Percentiles rank a stretch among this genome's conserved stretches.
phyloP scores from a whole-genome alignment of 1,140 invertebrate species.

The Bactericera cockerelli region DNA sequence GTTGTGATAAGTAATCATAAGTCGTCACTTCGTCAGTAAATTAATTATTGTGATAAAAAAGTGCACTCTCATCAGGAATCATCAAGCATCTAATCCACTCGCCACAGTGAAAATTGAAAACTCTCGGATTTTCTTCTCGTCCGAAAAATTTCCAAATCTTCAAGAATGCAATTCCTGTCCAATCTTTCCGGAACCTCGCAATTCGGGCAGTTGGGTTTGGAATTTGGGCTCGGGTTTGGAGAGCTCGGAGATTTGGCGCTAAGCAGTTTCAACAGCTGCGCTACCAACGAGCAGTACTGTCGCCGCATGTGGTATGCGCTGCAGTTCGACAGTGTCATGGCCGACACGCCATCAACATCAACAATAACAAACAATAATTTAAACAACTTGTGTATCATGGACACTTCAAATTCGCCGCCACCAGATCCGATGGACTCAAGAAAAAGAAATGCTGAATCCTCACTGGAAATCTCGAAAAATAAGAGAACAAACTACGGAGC shows the following conservation, averaged over 20 bases:
- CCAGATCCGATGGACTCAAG: constrained; percentile 63
- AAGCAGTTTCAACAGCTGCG: neutral
- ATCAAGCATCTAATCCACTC: too few species aligned
- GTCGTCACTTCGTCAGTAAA: too few species aligned
- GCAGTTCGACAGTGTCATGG: constrained; percentile 16
- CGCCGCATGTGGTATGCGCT: constrained; percentile 18
- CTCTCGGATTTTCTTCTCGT: too few species aligned
- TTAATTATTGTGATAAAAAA: too few species aligned
- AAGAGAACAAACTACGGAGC: constrained; percentile 77
- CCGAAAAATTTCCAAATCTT: too few species aligned
- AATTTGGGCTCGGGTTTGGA: constrained; percentile 12
- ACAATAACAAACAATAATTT: constrained; percentile 13
- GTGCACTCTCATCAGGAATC: too few species aligned
- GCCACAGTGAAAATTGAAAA: too few species aligned
- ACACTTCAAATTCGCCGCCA: constrained; percentile 35
- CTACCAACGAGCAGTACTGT: constrained; percentile 16
- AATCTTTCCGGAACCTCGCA: constrained; percentile 12
- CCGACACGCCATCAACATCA: constrained; percentile 12
- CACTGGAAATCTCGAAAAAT: constrained; percentile 67
- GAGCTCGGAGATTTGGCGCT: constrained; percentile 12
- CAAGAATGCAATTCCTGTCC: constrained; percentile 15
- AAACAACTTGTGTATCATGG: too few species aligned
- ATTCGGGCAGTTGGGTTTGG: constrained; percentile 14
- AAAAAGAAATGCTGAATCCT: constrained; percentile 71
- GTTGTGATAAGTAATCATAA: too few species aligned